Evolutionary conservation across 1,140 invertebrate species (phyloP).

Genomic region (Ips nitidus): DNA sequence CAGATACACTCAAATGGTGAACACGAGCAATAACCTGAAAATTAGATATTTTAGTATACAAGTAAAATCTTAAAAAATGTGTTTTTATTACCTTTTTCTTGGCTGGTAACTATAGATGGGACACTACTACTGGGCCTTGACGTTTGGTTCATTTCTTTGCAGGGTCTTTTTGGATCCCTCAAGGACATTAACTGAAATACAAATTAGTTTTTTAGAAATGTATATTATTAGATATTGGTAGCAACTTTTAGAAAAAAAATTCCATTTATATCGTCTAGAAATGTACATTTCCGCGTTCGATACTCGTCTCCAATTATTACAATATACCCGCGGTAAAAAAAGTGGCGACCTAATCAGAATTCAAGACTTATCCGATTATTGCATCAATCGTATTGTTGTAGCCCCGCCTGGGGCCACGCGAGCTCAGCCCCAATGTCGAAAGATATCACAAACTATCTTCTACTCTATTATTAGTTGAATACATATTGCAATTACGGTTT

Average conservation of each 20-base stretch:
- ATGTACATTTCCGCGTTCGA: constrained; percentile 26
- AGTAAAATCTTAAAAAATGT: neutral
- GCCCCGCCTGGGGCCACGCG: constrained; percentile 26
- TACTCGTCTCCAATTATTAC: constrained; percentile 27
- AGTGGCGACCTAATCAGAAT: constrained; percentile 34
- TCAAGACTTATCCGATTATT: constrained; percentile 35
- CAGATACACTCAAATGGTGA: constrained; percentile 67
- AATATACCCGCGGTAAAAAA: constrained; percentile 13
- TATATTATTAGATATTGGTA: neutral
- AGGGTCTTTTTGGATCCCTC: constrained; percentile 57
- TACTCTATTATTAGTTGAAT: constrained; percentile 34
- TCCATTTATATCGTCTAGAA: neutral
- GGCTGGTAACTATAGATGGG: constrained; percentile 59
- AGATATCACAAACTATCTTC: constrained; percentile 19
- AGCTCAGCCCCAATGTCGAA: constrained; percentile 20
- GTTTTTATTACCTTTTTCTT: constrained; percentile 54
- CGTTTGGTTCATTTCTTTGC: constrained; percentile 47
- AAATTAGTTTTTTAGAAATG: constrained; percentile 23
- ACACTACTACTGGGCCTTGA: constrained; percentile 50
- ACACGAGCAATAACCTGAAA: constrained; percentile 64
- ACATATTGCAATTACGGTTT: constrained; percentile 33
- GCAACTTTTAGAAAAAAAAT: neutral
- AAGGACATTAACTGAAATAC: constrained; percentile 60
- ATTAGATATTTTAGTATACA: constrained; percentile 8
- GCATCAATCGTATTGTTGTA: constrained; percentile 37